Base-by-base conservation (phyloP, 2,113 vertebrate species). In the Baryphthengus martii region DNA sequence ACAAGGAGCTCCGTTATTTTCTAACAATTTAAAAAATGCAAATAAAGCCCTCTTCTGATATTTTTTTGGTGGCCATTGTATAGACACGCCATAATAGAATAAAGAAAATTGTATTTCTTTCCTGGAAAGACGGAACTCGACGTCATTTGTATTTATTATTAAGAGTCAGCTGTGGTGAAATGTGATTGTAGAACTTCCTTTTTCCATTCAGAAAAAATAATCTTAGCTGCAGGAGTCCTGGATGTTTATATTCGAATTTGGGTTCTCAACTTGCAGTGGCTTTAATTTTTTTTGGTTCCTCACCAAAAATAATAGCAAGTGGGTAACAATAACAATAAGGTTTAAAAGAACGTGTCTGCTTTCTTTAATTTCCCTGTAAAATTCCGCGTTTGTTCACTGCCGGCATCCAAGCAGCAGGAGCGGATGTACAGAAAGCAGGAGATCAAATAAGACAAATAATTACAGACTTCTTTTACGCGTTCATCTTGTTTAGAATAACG, bases 91-190 rank as follows among this genome's bases (percentile, higher is more conserved):
- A 10, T 85, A 91, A 89, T 74, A 91, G 74, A 90, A 93, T 80
- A 90, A 93, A 82, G 71, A 44, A 95, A 93, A 52, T 72, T 95
- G 88, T 83, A 83, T 96, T 93, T 96, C 92, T 97, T 96, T 96
- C 96, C 92, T 96, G 95, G 94, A 97, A 97, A 94, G 97, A 94
- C 93, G 97, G 97, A 96, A 97, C 94, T 92, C 81, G 63, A 93
- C 94, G 94, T 97, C 96, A 96, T 93, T 96, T 96, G 83, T 97
- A 96, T 97, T 97, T 97, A 96, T 96, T 97, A 97, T 96, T 94
- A 85, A 93, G 94, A 97, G 94, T 96, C 97, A 96, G 95, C 93
- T 97, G 95, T 95, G 95, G 94, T 96, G 97, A 96, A 97, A 96
- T 95, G 95, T 96, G 96, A 95, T 93, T 93, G 85, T 95, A 94